These are phyloP conservation scores for Lasius platythorax DNA, from an alignment of 2,888 invertebrate genomes.

Conservation along the genomic window DNA sequence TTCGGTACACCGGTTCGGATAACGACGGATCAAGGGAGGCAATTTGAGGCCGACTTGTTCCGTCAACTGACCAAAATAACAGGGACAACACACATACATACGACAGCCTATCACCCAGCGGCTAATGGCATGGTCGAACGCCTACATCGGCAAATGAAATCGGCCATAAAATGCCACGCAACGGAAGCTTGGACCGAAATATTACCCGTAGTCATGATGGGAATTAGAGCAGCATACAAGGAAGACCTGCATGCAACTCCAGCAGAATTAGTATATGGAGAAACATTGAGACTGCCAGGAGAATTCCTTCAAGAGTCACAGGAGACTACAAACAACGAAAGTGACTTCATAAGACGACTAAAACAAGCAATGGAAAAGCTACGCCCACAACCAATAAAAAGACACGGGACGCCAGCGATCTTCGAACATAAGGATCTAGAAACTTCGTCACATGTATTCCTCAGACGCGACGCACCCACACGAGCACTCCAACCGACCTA, in stretches of 20 bases:
- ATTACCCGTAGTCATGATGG: too few relatives aligned
- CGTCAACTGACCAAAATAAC: too few relatives aligned
- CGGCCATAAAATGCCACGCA: too few relatives aligned
- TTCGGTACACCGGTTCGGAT: too few relatives aligned
- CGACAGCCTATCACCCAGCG: too few relatives aligned
- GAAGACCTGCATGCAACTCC: constrained; percentile 73
- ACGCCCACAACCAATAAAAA: constrained; percentile 10
- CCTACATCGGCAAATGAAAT: too few relatives aligned
- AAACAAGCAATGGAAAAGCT: not conserved
- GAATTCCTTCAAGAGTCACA: constrained; percentile 66
- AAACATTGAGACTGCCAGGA: constrained; percentile 68
- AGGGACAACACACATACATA: too few relatives aligned
- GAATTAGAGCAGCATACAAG: constrained; percentile 66
- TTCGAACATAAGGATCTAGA: constrained; percentile 59
- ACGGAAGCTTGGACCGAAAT: too few relatives aligned
- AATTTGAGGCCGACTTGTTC: too few relatives aligned
- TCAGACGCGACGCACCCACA: constrained; percentile 52
- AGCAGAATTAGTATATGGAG: constrained; percentile 73
- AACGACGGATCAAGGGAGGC: too few relatives aligned
- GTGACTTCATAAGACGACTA: not conserved
- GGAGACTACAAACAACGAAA: accelerated
- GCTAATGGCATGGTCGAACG: too few relatives aligned
- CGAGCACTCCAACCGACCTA: constrained; percentile 55
- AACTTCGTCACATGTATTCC: constrained; percentile 56
- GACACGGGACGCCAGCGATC: constrained; percentile 22